Evolutionary conservation across 2,888 invertebrate species (phyloP).

Genomic region (Rosalia funebris): DNA sequence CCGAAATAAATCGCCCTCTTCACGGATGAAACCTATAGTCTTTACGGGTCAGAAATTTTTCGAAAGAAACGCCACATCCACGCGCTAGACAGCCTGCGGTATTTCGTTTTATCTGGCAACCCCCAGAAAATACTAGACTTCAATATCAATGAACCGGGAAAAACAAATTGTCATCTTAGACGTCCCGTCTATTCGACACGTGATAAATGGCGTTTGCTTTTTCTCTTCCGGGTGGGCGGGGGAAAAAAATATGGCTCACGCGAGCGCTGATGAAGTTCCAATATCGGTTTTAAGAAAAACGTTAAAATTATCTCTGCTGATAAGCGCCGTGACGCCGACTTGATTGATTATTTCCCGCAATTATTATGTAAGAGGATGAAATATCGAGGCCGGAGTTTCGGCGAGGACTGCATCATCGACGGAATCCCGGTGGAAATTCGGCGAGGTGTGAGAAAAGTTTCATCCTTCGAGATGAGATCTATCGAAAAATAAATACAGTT

Average conservation of each 20-base stretch:
- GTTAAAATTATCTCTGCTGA: slow-evolving; percentile 34
- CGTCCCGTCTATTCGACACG: slow-evolving; percentile 50
- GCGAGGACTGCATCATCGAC: no score
- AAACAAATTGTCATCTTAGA: slow-evolving; percentile 59
- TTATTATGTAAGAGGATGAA: slow-evolving; percentile 19
- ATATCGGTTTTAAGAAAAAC: slow-evolving; percentile 31
- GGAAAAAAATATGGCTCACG: slow-evolving; percentile 14
- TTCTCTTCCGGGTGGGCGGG: slow-evolving; percentile 17
- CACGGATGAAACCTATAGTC: slow-evolving; percentile 38
- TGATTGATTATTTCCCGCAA: slow-evolving; percentile 35
- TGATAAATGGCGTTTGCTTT: slow-evolving; percentile 51
- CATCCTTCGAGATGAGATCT: no score
- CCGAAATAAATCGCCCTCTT: slow-evolving; percentile 37
- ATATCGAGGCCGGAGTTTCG: neutral
- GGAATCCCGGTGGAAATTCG: no score
- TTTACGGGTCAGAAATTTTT: slow-evolving; percentile 43
- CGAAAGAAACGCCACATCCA: slow-evolving; percentile 27
- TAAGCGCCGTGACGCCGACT: slow-evolving; percentile 13
- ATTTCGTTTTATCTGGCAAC: neutral
- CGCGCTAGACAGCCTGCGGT: neutral
- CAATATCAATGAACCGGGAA: slow-evolving; percentile 57
- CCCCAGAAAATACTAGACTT: slow-evolving; percentile 41
- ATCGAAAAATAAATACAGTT: no score
- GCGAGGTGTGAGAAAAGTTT: no score
- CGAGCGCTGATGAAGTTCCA: slow-evolving; percentile 34